Evolutionary conservation across 2,888 invertebrate genomes (phyloP).

Genomic region (Ochlodes sylvanus): DNA sequence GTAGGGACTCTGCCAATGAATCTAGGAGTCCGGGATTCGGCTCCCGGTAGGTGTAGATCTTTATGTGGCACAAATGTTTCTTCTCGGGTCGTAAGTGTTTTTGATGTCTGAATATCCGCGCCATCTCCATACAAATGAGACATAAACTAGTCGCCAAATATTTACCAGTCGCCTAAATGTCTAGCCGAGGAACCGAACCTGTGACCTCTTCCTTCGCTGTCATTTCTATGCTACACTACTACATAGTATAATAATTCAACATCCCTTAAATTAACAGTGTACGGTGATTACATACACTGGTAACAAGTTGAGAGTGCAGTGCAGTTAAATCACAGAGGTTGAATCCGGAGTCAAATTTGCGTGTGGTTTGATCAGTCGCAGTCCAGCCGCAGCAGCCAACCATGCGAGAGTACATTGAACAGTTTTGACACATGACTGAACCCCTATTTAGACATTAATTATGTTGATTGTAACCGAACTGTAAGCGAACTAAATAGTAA

Average conservation of each 20-base stretch:
- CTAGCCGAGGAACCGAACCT: no score
- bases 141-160: not conserved
- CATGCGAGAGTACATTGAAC: not conserved
- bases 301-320: not conserved
- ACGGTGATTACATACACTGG: not conserved
- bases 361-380: slow-evolving; percentile 1
- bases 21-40: no score
- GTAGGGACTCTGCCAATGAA: no score
- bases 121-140: no score
- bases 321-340: slow-evolving; percentile 4
- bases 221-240: no score
- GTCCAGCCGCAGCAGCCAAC: not conserved
- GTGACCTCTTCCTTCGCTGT: no score
- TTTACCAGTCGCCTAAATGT: not conserved
- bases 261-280: not conserved
- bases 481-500: not conserved
- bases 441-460: not conserved
- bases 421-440: slow-evolving; percentile 8
- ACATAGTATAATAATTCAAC: not conserved
- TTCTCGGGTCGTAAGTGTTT: no score
- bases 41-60: no score
- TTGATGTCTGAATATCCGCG: no score
- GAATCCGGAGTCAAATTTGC: slow-evolving; percentile 9
- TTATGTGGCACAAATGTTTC: no score
- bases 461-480: not conserved